Conservation (phyloP, 1,140 invertebrate genomes). For the Caenorhabditis inopinata region DNA sequence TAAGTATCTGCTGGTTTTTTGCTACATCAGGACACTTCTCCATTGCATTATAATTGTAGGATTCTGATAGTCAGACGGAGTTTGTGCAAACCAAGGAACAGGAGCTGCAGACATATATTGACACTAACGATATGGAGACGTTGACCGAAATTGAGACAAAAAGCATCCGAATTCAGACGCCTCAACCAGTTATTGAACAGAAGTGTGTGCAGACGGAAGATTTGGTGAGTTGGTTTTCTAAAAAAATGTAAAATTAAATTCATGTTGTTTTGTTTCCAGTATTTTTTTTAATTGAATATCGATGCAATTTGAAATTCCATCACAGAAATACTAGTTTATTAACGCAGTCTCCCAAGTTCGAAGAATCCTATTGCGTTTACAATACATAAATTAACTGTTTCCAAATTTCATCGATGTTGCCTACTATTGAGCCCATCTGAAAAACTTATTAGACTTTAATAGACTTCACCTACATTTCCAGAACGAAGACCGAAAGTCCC, state of each 20-base stretch:
- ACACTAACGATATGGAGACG: slow-evolving; percentile 57
- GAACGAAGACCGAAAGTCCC: slow-evolving; percentile 40
- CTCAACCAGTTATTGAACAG: slow-evolving; percentile 51
- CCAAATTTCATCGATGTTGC: too few species aligned
- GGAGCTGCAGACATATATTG: slow-evolving; percentile 61
- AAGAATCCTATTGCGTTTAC: too few species aligned
- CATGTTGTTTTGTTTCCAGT: too few species aligned
- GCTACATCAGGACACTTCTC: slow-evolving; percentile 26
- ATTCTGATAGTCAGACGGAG: slow-evolving; percentile 57
- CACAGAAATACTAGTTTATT: too few species aligned
- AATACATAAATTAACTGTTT: too few species aligned
- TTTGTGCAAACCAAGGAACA: slow-evolving; percentile 48
- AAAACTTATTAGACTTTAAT: too few species aligned
- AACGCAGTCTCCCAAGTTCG: too few species aligned
- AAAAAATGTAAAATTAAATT: too few species aligned
- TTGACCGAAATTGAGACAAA: slow-evolving; percentile 56
- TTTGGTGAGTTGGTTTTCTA: slow-evolving; percentile 29
- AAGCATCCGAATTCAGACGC: slow-evolving; percentile 61
- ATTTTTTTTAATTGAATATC: too few species aligned
- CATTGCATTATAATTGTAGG: slow-evolving; percentile 42
- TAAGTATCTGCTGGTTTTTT: neutral
- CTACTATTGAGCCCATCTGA: too few species aligned
- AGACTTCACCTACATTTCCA: too few species aligned
- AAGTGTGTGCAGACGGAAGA: slow-evolving; percentile 51
- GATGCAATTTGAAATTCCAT: too few species aligned